Evolutionary conservation across 2,113 vertebrate genomes (phyloP), one percentile per base, ranked within the genome.

Genomic region (Ammodytes dubius): DNA sequence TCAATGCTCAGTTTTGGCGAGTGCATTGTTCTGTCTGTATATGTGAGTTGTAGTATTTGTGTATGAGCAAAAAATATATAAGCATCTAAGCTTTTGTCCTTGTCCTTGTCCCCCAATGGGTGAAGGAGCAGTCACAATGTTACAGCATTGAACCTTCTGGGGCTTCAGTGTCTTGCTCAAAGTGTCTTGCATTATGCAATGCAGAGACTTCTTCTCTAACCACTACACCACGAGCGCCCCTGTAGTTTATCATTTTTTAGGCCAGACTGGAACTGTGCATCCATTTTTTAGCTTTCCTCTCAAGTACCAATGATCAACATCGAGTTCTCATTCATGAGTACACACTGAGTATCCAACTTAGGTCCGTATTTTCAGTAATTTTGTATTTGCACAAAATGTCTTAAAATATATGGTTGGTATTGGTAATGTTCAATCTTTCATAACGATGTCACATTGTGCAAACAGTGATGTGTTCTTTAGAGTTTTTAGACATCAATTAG

Each of bases 131-230:
- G 15, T 49, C 2, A 3, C 4, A 40, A 42, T 70, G 37, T 8
- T 68, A 37, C 17, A 39, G 9, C 17, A 59, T 37, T 70, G 17
- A 71, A 61, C 15, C 13, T 40, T 4, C n/a, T 50, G 19, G 11
- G 11, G 7, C 37, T 15, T 69, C 13, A 10, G 6, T 59, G 40
- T 61, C 27, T 47, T 53, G 12, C 12, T 57, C 3, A 11, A 47
- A 53, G 59, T 27, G 27, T 27, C 27, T 27, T 27, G 66, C 39
- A 46, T 69, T 74, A 54, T 68, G 37, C 17, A 77, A 35, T 46
- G 6, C 11, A 56, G 1, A 49, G 49, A 57, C 10, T 7, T 49
- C 5, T 40, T 58, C 35, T 63, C 43, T n/a, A n/a, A n/a, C n/a
- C n/a, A n/a, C n/a, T n/a, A n/a, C n/a, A n/a, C n/a, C n/a, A n/a